phyloP scores from a whole-genome alignment of 2,797 vertebrate species.

The Hafferia zeledoni region DNA sequence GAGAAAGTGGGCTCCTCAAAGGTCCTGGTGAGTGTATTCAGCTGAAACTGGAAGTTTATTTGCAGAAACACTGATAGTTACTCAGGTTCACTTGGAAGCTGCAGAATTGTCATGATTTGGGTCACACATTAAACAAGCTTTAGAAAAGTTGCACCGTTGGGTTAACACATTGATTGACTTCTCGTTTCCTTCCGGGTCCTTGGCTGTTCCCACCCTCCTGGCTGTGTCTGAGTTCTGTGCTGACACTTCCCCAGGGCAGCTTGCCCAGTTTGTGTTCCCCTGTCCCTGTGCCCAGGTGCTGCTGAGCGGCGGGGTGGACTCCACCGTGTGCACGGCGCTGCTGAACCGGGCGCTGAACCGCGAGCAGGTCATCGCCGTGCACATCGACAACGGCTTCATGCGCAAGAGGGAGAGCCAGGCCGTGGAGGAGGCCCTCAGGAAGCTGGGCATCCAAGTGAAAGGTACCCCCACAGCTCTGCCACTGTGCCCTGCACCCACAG shows the following conservation, averaged over 20 bases:
- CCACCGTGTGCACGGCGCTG: conserved; percentile 96
- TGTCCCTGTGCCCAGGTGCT: conserved; percentile 81
- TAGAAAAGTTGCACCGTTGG: not conserved
- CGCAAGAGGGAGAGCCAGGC: conserved; percentile 95
- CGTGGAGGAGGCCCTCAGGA: conserved; percentile 95
- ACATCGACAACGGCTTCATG: conserved; percentile 99
- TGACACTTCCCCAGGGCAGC: fast-evolving
- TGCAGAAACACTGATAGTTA: not conserved
- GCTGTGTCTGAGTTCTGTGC: not conserved
- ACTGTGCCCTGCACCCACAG: fast-evolving
- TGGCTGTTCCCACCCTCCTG: not conserved
- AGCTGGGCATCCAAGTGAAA: conserved; percentile 96
- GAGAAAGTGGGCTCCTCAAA: conserved; percentile 93
- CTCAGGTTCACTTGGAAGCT: not conserved
- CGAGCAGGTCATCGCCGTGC: conserved; percentile 96
- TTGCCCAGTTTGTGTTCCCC: not conserved
- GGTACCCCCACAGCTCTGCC: conserved; percentile 70
- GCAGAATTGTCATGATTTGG: not conserved
- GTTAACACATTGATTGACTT: fast-evolving
- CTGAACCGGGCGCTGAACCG: conserved; percentile 93
- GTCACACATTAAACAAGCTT: not conserved
- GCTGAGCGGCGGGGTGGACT: conserved; percentile 97
- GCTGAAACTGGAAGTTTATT: not conserved
- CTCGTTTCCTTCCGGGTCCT: not conserved
- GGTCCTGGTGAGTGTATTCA: conserved; percentile 87